Base-by-base conservation (phyloP, 2,888 invertebrate genomes). In the Phyllotreta cruciferae region DNA sequence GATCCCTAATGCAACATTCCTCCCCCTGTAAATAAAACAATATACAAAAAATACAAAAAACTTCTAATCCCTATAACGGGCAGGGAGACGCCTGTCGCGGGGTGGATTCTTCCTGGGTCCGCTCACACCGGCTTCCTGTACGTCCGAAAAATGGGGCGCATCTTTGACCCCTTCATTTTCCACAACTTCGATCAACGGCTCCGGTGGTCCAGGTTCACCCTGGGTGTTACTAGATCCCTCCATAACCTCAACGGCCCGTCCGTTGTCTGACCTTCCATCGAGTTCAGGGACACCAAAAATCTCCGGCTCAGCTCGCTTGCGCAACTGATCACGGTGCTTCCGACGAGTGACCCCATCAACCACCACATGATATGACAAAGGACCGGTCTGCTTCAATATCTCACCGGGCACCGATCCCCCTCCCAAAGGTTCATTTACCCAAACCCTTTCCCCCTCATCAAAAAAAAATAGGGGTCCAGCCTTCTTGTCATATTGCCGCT, bases 31-130 rank as follows among this genome's bases (percentile, higher is more conserved):
- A 42, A 6, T 4, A 42, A 9, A 9, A 10, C n/a, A n/a, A n/a
- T n/a, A n/a, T n/a, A n/a, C n/a, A n/a, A n/a, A n/a, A n/a, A n/a
- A n/a, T n/a, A n/a, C n/a, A n/a, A n/a, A n/a, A n/a, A n/a, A n/a
- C n/a, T 6, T n/a, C 11, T 9, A 42, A 6, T 42, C 42, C n/a
- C 42, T 5, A 42, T 42, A 42, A 10, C 42, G n/a, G 5, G 42
- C 5, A 10, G 42, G 42, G 4, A 42, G 42, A 9, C 5, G n/a
- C 11, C 11, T 5, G 5, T 42, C 10, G 11, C 5, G 42, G n/a
- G 42, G 42, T 9, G 42, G n/a, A 42, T 42, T 42, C 11, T 11
- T 42, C 11, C 42, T 42, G n/a, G 42, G 42, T 42, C 11, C 42
- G 10, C 5, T 5, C 5, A n/a, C n/a, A n/a, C n/a, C n/a, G n/a